Conservation (phyloP, 2,113 vertebrate genomes). For the Mobula hypostoma region DNA sequence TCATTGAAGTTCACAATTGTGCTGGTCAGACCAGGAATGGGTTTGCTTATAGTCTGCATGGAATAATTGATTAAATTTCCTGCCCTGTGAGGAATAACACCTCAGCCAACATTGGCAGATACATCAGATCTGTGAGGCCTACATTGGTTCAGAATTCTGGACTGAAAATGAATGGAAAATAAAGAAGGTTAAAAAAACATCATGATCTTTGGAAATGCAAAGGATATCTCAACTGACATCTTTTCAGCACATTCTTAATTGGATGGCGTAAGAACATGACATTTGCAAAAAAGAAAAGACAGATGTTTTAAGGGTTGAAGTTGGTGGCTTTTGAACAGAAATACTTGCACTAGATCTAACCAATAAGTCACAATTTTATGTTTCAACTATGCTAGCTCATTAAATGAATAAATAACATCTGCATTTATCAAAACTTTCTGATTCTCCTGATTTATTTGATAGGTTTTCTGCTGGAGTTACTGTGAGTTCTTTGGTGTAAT, state of each 20-base stretch:
- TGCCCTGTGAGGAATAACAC: too few relatives aligned
- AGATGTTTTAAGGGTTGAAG: neutral
- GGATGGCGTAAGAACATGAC: constrained; percentile 29
- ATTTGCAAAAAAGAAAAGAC: neutral
- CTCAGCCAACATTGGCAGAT: neutral
- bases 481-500: too few relatives aligned
- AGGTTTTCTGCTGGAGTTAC: neutral
- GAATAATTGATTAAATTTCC: neutral
- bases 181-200: neutral
- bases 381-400: neutral
- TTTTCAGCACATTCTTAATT: constrained; percentile 16
- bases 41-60: neutral
- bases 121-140: neutral
- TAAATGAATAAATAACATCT: neutral
- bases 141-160: neutral
- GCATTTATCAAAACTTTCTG: neutral
- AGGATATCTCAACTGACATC: neutral
- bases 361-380: neutral
- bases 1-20: neutral
- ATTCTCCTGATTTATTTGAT: neutral
- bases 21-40: neutral
- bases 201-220: neutral
- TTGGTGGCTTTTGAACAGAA: neutral
- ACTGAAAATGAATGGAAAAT: neutral
- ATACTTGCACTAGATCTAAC: neutral